Evolutionary conservation across 2,113 vertebrate species (phyloP).

Genomic region (Grantiella picta): DNA sequence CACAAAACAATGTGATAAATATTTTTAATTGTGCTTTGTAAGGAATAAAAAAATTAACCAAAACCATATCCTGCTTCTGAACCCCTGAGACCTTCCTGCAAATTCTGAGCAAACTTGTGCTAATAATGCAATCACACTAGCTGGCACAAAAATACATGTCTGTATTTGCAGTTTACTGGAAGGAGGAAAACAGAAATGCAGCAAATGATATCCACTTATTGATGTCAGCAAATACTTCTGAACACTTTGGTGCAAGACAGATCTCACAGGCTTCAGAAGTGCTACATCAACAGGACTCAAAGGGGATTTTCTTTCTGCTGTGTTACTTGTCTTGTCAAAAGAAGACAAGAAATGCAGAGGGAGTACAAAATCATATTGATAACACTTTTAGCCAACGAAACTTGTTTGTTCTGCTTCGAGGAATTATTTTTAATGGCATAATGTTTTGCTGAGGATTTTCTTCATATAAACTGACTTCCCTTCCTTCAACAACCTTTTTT

Average conservation of each 20-base stretch:
- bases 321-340: background rate
- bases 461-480: background rate
- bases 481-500: background rate
- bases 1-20: background rate
- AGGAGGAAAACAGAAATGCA: background rate
- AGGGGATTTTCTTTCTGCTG: background rate
- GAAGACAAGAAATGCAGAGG: background rate
- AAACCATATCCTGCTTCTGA: background rate
- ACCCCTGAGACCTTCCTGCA: background rate
- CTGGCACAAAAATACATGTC: background rate
- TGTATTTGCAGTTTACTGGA: background rate
- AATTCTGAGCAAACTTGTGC: background rate
- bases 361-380: background rate
- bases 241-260: background rate
- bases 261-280: background rate
- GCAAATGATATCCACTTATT: background rate
- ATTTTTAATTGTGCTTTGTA: background rate
- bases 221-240: background rate
- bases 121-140: background rate
- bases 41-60: background rate
- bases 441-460: background rate
- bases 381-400: background rate
- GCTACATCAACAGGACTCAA: background rate
- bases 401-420: background rate
- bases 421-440: background rate